A percentile compares a stretch with the other conserved stretches of the same genome.
These are phyloP conservation scores for Dendrocincla fuliginosa DNA, from an alignment of 2,797 vertebrate species.

Conservation along the genomic window DNA sequence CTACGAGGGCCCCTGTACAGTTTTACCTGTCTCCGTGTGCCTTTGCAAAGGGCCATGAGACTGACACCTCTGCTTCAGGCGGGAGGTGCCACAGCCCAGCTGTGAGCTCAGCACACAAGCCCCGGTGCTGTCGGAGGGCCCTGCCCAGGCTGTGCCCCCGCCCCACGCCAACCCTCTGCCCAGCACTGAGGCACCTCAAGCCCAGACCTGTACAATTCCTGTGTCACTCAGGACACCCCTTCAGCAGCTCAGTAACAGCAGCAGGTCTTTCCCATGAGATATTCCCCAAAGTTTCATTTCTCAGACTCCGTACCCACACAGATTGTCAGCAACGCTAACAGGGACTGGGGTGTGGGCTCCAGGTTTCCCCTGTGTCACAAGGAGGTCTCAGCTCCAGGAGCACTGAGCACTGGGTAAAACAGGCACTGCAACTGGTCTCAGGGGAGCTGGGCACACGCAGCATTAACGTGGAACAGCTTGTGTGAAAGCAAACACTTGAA, in stretches of 20 bases:
- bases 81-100: neutral
- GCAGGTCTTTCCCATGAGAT: neutral
- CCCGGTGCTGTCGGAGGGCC: neutral
- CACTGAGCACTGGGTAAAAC: neutral
- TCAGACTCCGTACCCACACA: fast-evolving
- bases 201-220: too few relatives aligned
- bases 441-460: neutral
- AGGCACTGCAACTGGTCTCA: too few relatives aligned
- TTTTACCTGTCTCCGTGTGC: neutral
- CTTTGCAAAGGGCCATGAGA: neutral
- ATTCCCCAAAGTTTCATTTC: neutral
- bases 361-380: neutral
- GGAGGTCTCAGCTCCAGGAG: neutral
- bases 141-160: neutral
- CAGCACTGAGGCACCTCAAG: neutral
- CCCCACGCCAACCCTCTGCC: neutral
- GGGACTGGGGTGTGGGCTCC: neutral
- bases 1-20: neutral
- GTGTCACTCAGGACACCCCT: neutral
- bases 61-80: fast-evolving
- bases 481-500: neutral
- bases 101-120: neutral
- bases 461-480: neutral
- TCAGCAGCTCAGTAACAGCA: neutral
- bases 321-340: neutral